Percentiles rank a stretch among this genome's conserved stretches.
Evolutionary conservation across 2,888 invertebrate genomes (phyloP).

Genomic region (Elgonia sp.): DNA sequence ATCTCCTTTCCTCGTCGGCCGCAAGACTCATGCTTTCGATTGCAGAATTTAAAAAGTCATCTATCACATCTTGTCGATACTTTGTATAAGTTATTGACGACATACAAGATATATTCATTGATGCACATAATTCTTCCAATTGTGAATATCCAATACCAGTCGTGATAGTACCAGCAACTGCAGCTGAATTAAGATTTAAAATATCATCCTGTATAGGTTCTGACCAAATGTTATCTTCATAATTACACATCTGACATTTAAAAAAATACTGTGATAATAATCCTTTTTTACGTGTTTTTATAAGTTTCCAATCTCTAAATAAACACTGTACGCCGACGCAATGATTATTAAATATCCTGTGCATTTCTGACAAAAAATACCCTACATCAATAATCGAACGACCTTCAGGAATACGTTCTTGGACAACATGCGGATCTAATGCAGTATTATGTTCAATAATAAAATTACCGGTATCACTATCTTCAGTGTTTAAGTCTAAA

Average conservation of each 20-base stretch:
- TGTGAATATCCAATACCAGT: not conserved
- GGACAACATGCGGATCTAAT: not conserved
- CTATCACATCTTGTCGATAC: not conserved
- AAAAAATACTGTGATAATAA: conserved; percentile 27
- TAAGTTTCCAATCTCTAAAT: conserved; percentile 32
- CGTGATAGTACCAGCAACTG: not conserved
- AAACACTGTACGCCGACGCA: not conserved
- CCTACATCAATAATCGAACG: not conserved
- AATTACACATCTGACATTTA: not conserved
- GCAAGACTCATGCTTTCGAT: not conserved
- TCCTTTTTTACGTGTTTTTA: not conserved
- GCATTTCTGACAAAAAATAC: conserved; percentile 8
- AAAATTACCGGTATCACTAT: not conserved
- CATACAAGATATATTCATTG: not conserved
- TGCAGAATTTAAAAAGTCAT: not conserved
- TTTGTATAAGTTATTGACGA: conserved; percentile 2
- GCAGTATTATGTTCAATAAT: not conserved
- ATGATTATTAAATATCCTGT: conserved; percentile 34
- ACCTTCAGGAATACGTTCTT: not conserved
- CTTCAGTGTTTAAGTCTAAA: no score
- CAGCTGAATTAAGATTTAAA: not conserved
- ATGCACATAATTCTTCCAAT: not conserved
- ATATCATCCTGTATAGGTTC: not conserved
- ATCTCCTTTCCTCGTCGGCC: not conserved
- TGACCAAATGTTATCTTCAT: not conserved